Base-by-base conservation (phyloP, 2,113 vertebrate species). In the Ploceus nigricollis region DNA sequence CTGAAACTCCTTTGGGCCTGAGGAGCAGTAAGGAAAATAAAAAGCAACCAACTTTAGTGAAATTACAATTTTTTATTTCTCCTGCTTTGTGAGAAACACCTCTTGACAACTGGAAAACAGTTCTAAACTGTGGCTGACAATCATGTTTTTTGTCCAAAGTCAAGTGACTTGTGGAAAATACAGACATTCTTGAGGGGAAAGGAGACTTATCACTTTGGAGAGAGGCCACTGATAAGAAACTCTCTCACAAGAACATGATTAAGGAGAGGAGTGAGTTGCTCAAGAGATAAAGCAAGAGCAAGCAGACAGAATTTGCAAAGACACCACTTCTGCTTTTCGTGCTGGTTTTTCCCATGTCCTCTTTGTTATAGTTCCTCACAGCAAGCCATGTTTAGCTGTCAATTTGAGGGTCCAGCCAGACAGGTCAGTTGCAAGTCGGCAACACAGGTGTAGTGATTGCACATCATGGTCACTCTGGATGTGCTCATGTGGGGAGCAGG, bases 331-430 rank as follows among this genome's bases (percentile, higher is more conserved):
- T 86, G 61, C 28, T 69, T 85, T 96, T 64, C 31, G 16, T 56
- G 19, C 24, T 33, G 4, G 1, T 78, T 82, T 31, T 17, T 5
- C 10, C 45, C 37, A 9, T 40, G 21, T 22, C 4, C 21, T 57
- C 51, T 63, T 42, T 24, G 3, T 53, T 73, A 65, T 1, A 1
- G 21, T 71, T 53, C 10, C 4, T 71, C 25, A 10, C 7, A 82
- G 42, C 30, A n/a, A 64, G 20, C 23, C 0, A 0, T 33, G 30
- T 58, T 47, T 28, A 57, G 19, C 5, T n/a, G 31, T 61, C n/a
- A 25, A 2, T 76, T 75, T 68, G 44, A 44, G 15, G 13, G 7
- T 11, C 2, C 18, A 73, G n/a, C 10, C 28, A 69, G 31, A 33
- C 4, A 37, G 21, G 33, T 81, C 4, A 50, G 71, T 47, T 82